Evolutionary conservation across 2,113 vertebrate species (phyloP), one percentile per base, ranked within the genome.

Genomic region (Anthoscopus minutus): DNA sequence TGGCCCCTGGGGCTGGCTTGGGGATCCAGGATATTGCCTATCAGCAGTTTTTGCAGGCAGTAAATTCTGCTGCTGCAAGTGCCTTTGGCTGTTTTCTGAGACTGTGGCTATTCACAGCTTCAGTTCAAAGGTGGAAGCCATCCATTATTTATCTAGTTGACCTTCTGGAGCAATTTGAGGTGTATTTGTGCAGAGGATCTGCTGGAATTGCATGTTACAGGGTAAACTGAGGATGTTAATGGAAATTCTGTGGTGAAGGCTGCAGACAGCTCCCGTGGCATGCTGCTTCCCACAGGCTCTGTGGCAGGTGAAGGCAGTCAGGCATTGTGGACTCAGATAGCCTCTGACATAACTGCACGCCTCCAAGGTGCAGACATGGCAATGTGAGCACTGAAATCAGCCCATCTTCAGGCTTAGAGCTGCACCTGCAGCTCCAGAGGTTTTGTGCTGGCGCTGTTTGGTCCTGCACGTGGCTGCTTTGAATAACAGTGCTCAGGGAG

Each of bases 101-200:
- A 37, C 65, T 38, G 48, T 57, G 86, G 69, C 91, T 57, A 24
- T 92, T 88, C 94, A 62, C 79, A 88, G 78, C 89, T 89, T 66
- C 70, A 40, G 87, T 88, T 95, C 92, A 89, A 85, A 96, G 92
- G 87, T 83, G 64, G 74, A 88, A 83, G 50, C 81, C 45, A 70
- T 80, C 81, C 74, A 61, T 96, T 91, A 91, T 95, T 96, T 91
- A 83, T 95, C 87, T 70, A 6, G 66, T 73, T 94, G 94, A 94
- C 94, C 67, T 87, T 72, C 89, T 88, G 74, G 78, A 60, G 84
- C 86, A 60, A 31, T 85, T 85, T 76, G 57, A 74, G 79, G 62
- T 80, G 60, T 89, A 5, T 81, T 83, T 94, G 73, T 89, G 70
- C 61, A 72, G 54, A 50, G 33, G 15, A 7, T 83, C 82, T 70